These are phyloP conservation scores for Steinernema hermaphroditum DNA, from an alignment of 2,888 invertebrate species.

Conservation along the genomic window DNA sequence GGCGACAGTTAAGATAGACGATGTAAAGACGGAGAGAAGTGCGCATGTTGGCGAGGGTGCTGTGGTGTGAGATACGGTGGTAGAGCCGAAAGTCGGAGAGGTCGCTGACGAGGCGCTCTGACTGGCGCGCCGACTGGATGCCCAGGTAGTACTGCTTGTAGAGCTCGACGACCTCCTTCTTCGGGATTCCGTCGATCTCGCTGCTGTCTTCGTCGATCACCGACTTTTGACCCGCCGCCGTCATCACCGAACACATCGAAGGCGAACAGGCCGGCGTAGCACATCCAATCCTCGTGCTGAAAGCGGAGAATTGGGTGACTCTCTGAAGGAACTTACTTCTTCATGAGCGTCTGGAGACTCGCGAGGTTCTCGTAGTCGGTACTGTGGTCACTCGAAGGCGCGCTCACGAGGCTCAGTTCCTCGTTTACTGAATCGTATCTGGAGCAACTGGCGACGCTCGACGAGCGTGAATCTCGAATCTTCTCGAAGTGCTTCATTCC, in stretches of 20 bases:
- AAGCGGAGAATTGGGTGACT: background rate
- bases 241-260: background rate
- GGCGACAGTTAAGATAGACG: conserved; percentile 1
- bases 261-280: background rate
- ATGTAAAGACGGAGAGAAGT: conserved; percentile 22
- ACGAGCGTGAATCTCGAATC: background rate
- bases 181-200: conserved; percentile 24
- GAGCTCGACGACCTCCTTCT: conserved; percentile 12
- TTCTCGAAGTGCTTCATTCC: conserved; percentile 18
- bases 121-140: conserved; percentile 14
- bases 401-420: background rate
- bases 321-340: no score
- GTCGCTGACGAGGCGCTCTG: conserved; percentile 4
- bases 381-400: background rate
- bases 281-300: conserved; percentile 2
- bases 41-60: conserved; percentile 1
- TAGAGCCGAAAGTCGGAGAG: conserved; percentile 19
- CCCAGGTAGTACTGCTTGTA: conserved; percentile 26
- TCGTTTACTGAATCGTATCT: conserved; percentile 18
- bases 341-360: conserved; percentile 15
- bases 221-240: background rate
- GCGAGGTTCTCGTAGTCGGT: conserved; percentile 22
- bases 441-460: background rate
- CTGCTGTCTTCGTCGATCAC: background rate
- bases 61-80: conserved; percentile 19